Evolutionary conservation across 2,888 invertebrate species (phyloP), one percentile per base, ranked within the genome.

Genomic region (Nomada hirtipes): DNA sequence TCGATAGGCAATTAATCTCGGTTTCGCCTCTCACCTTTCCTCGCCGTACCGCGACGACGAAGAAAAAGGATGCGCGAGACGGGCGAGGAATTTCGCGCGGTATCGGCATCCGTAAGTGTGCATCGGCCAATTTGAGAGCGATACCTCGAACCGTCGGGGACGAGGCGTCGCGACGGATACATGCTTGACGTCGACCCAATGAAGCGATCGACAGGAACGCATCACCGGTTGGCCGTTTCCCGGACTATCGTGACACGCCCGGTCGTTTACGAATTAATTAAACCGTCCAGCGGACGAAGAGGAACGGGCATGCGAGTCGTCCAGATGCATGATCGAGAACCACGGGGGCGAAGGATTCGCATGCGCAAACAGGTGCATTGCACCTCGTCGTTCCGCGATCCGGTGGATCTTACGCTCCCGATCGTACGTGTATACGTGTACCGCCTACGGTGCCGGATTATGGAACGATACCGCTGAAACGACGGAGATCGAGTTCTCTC

Each of bases 391-490:
- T 70, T 65, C 67, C 78, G 76, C 80, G 73, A 76, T 79, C 70
- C 86, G 70, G 53, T 53, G 67, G 77, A 67, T 69, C 73, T 52
- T 61, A 15, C 77, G 68, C 52, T 65, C 47, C 20, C 55, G 71
- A 55, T 60, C 68, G 26, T 47, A 63, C 53, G 29, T 74, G 60
- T 69, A 76, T 82, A 77, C 86, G 79, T 88, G 73, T 84, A 88
- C 88, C 88, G 89, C 89, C 88, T 89, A 89, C 89, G 88, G 88
- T 88, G 89, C 86, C 75, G 81, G 82, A 85, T 88, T 85, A 86
- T 87, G 82, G 84, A 86, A 85, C 89, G 89, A 88, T 86, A 87
- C 82, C 81, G 76, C 76, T 88, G 82, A 83, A 85, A 86, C 79
- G 80, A 75, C 77, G 75, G 85, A 85, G 88, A 88, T 88, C 88